Base-by-base conservation (phyloP, 1,140 invertebrate species). In the Branchinecta lynchi region DNA sequence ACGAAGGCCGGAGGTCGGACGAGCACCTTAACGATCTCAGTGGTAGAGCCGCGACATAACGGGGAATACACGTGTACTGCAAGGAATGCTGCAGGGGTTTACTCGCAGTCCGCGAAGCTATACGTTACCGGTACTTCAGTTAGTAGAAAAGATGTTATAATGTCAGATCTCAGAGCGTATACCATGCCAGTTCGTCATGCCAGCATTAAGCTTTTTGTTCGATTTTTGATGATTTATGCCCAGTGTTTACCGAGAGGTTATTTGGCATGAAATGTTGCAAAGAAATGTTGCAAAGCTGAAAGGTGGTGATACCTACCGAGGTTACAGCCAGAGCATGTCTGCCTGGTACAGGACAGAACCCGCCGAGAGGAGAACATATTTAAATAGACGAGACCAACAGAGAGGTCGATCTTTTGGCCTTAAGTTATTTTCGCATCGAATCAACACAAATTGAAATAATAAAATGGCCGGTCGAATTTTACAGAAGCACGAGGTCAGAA, bases 51-150 rank as follows among this genome's bases (percentile, higher is more conserved):
- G 44, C 67, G 70, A 21, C 76, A 78, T 69, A 72, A 71, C 43
- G 77, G 77, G 43, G 76, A 77, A 65, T 78, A 78, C 71, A 78
- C 78, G 7, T 78, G 90, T 80, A 82, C 82, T 68, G 88, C 85
- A 74, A 82, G 82, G n/a, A 77, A 76, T 72, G 60, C 70, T 7
- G 74, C 74, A 7, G 75, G 72, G 20, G 70, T 72, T 3, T 70
- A 74, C 32, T 76, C 73, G 71, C 74, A 73, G 66, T 74, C 75
- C 0, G 74, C 76, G n/a, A 71, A 68, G 45, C 70, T 78, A 67
- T 45, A 70, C 8, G 77, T 78, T 12, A 73, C 71, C 67, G 74
- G 74, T 51, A 51, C 51, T 65, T 69, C 46, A 5, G n/a, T 10
- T 12, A 20, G 7, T 51, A 67, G 45, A 15, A 43, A 43, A 43